A percentile compares a stretch with the other conserved stretches of the same genome.
phyloP scores from a whole-genome alignment of 2,888 invertebrate species.

The Tethea ocularis region DNA sequence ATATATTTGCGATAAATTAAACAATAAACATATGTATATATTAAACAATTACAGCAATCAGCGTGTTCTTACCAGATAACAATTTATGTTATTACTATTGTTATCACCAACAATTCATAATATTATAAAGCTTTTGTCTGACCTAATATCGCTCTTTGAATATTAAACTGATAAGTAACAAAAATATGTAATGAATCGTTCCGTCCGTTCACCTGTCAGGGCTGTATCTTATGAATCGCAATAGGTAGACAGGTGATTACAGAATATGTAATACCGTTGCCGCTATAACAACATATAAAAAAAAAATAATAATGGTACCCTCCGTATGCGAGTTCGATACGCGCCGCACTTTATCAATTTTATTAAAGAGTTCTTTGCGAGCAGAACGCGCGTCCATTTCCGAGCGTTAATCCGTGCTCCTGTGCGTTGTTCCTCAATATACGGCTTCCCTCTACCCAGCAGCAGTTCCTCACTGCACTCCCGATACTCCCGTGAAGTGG shows the following conservation, averaged over 20 bases:
- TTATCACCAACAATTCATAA: background rate
- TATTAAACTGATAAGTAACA: no score
- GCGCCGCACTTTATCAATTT: no score
- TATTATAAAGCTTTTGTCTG: background rate
- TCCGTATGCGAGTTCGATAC: no score
- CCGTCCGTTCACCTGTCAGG: no score
- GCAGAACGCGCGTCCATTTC: background rate
- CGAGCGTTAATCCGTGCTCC: slow-evolving; percentile 26
- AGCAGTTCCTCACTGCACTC: slow-evolving; percentile 51
- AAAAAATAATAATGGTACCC: no score
- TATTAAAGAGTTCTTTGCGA: background rate
- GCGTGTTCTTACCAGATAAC: background rate
- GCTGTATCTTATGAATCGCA: no score
- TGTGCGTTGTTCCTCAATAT: slow-evolving; percentile 30
- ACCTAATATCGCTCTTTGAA: background rate
- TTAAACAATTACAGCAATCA: background rate
- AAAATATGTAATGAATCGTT: no score
- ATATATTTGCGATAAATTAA: background rate
- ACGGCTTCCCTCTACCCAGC: slow-evolving; percentile 47
- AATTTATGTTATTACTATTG: background rate
- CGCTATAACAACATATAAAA: no score
- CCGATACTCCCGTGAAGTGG: slow-evolving; percentile 41
- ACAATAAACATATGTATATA: background rate
- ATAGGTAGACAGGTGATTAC: no score
- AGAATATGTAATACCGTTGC: no score